These are phyloP conservation scores for Morpho helenor DNA, from an alignment of 2,888 invertebrate species.

Conservation along the genomic window DNA sequence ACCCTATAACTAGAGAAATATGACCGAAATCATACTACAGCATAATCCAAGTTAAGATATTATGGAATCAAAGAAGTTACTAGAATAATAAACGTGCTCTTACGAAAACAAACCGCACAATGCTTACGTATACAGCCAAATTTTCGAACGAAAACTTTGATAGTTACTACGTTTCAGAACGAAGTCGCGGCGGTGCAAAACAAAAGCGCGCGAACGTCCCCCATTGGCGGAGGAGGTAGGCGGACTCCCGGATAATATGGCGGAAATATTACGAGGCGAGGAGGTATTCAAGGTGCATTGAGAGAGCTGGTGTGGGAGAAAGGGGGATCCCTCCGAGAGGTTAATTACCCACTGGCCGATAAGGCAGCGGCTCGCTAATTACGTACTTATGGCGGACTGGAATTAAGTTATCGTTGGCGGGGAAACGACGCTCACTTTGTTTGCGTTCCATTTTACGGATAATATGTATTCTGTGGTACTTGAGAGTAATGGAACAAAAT, in stretches of 20 bases:
- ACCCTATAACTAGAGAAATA: slow-evolving; percentile 31
- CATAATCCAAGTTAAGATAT: slow-evolving; percentile 40
- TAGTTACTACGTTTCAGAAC: slow-evolving; percentile 75
- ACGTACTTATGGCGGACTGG: slow-evolving; percentile 79
- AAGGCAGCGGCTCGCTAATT: slow-evolving; percentile 79
- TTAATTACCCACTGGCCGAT: slow-evolving; percentile 78
- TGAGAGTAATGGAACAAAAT: slow-evolving; percentile 74
- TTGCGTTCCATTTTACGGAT: slow-evolving; percentile 77
- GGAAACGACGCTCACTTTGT: slow-evolving; percentile 76
- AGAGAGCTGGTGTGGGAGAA: slow-evolving; percentile 45
- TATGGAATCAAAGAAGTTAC: slow-evolving; percentile 35
- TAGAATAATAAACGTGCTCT: slow-evolving; percentile 63
- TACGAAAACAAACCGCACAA: slow-evolving; percentile 72
- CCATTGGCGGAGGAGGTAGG: slow-evolving; percentile 77
- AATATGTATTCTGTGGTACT: slow-evolving; percentile 68
- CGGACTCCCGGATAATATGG: slow-evolving; percentile 74
- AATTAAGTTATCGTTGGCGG: slow-evolving; percentile 78
- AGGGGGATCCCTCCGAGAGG: slow-evolving; percentile 56
- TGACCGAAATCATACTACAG: slow-evolving; percentile 27
- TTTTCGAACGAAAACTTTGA: slow-evolving; percentile 66
- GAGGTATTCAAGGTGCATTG: slow-evolving; percentile 70
- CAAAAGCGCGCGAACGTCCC: slow-evolving; percentile 75
- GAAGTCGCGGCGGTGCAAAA: slow-evolving; percentile 62
- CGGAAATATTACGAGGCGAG: slow-evolving; percentile 77
- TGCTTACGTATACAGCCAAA: slow-evolving; percentile 68